Percentiles rank a stretch among this genome's conserved stretches.
Conservation (phyloP, 37 sponge, comb jelly and placozoan species). For the Corticium candelabrum region DNA sequence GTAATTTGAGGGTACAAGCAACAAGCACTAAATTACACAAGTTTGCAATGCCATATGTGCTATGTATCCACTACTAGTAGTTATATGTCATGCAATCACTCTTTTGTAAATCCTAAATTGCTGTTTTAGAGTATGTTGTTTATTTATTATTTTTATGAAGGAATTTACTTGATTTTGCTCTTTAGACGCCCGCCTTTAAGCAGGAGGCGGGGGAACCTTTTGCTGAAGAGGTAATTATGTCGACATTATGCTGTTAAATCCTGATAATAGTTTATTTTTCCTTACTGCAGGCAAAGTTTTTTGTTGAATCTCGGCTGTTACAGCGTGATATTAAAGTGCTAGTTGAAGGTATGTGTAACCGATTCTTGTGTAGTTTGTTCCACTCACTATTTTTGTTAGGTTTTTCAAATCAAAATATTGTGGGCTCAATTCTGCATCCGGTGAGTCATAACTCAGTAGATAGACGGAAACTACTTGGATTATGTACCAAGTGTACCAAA, state of each 20-base stretch:
- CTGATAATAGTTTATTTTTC: background rate
- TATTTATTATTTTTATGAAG: background rate
- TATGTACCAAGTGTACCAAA: too few species aligned
- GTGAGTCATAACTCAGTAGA: conserved; percentile 20
- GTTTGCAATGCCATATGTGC: too few species aligned
- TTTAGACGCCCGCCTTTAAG: conserved; percentile 62
- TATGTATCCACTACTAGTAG: too few species aligned
- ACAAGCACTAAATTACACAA: too few species aligned
- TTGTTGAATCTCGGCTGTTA: conserved; percentile 79
- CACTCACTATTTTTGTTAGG: background rate
- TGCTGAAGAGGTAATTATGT: conserved; percentile 56
- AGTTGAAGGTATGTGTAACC: conserved; percentile 63
- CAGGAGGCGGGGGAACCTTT: conserved; percentile 67
- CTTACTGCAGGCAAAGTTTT: conserved; percentile 56
- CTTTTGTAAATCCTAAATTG: background rate
- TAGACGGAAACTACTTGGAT: too few species aligned
- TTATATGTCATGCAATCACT: too few species aligned
- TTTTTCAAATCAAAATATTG: conserved; percentile 23
- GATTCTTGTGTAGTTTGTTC: conserved; percentile 35
- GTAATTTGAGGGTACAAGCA: too few species aligned
- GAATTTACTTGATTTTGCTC: background rate
- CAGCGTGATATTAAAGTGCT: conserved; percentile 81
- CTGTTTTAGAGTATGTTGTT: background rate
- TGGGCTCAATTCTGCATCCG: conserved; percentile 26
- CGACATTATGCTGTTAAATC: background rate